These are phyloP conservation scores for Cydia splendana DNA, from an alignment of 1,140 invertebrate genomes.

Conservation along the genomic window DNA sequence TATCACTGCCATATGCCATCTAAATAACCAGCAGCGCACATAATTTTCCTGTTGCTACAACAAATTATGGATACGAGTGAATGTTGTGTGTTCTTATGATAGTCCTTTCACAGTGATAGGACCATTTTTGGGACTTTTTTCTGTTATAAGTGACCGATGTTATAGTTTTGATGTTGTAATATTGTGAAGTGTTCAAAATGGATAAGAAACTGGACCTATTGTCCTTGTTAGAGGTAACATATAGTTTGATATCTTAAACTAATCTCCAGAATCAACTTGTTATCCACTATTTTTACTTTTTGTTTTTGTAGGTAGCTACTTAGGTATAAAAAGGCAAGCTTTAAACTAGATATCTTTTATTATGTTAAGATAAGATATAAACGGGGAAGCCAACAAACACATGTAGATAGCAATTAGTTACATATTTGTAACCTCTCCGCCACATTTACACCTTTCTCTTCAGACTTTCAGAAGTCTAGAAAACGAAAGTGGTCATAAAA, in stretches of 20 bases:
- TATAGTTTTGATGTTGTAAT: slow-evolving; percentile 57
- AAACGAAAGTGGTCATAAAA: slow-evolving; percentile 19
- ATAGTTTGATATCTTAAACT: neutral
- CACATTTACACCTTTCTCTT: slow-evolving; percentile 30
- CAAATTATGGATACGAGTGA: slow-evolving; percentile 34
- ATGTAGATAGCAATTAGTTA: neutral
- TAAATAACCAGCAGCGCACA: slow-evolving; percentile 46
- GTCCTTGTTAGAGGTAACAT: slow-evolving; percentile 76
- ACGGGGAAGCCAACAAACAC: neutral
- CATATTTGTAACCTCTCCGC: slow-evolving; percentile 1
- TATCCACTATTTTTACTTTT: slow-evolving; percentile 10
- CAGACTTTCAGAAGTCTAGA: slow-evolving; percentile 28
- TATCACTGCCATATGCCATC: slow-evolving; percentile 64
- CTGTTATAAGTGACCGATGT: slow-evolving; percentile 46
- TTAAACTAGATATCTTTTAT: neutral
- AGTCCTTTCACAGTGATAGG: slow-evolving; percentile 37
- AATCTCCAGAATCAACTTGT: neutral
- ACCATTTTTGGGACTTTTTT: slow-evolving; percentile 20
- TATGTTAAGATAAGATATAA: slow-evolving; percentile 4
- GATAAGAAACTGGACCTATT: slow-evolving; percentile 78
- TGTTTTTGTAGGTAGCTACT: slow-evolving; percentile 15
- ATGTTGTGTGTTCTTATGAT: slow-evolving; percentile 38
- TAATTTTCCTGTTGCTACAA: slow-evolving; percentile 34
- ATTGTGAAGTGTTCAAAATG: slow-evolving; percentile 59
- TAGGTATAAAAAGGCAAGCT: neutral